phyloP scores from a whole-genome alignment of 2,797 vertebrate species.

The Cynopterus sphinx region DNA sequence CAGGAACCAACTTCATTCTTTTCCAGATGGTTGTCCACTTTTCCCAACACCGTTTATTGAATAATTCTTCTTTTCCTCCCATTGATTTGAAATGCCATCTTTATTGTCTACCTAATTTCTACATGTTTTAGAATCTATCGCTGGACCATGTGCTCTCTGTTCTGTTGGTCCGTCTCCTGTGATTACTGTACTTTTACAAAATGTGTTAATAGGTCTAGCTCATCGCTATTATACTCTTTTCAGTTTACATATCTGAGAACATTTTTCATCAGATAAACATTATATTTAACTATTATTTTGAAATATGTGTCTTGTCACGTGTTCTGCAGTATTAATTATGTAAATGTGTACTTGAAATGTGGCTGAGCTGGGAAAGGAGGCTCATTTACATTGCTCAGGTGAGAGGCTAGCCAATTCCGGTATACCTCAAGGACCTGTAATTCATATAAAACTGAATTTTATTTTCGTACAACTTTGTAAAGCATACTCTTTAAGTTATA shows the following conservation, averaged over 20 bases:
- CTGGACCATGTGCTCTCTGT: background rate
- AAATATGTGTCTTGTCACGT: background rate
- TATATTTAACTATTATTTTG: background rate
- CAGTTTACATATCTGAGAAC: background rate
- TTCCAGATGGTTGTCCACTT: background rate
- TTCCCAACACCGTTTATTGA: background rate
- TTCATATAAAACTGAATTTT: background rate
- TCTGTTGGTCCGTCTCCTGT: background rate
- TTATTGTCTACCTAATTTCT: background rate
- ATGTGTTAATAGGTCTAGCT: background rate
- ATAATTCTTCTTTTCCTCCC: background rate
- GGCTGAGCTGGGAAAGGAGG: background rate
- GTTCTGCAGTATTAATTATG: background rate
- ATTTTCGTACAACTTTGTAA: background rate
- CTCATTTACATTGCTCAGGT: background rate
- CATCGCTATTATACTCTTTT: background rate
- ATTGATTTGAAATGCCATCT: background rate
- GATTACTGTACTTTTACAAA: slow-evolving; percentile 1
- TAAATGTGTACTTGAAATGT: background rate
- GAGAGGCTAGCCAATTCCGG: slow-evolving; percentile 7
- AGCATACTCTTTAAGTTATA: background rate
- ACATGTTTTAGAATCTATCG: background rate
- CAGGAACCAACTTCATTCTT: background rate
- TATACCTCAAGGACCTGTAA: background rate
- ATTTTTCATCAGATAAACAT: background rate